These are phyloP conservation scores for Leucoraja erinaceus DNA, from an alignment of 2,113 vertebrate species.

Conservation along the genomic window DNA sequence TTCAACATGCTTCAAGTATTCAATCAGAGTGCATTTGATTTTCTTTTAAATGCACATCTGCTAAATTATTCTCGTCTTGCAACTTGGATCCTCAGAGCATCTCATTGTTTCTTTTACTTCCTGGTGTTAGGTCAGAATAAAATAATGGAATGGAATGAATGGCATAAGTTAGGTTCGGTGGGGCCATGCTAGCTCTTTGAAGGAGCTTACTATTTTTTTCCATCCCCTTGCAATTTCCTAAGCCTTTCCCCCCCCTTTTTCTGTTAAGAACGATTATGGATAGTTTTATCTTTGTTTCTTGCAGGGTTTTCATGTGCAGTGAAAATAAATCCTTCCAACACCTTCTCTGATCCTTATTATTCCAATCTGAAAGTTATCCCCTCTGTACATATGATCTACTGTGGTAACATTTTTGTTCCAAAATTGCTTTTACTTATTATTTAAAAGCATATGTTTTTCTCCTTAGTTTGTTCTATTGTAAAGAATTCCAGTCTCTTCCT, in stretches of 20 bases:
- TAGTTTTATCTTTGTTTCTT: background rate
- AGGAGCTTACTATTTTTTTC: background rate
- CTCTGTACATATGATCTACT: background rate
- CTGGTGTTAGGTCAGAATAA: background rate
- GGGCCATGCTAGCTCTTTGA: background rate
- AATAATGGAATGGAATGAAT: background rate
- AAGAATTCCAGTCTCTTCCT: background rate
- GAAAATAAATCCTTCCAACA: background rate
- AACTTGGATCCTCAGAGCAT: background rate
- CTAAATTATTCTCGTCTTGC: background rate
- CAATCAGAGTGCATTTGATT: background rate
- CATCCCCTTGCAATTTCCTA: background rate
- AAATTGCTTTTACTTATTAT: background rate
- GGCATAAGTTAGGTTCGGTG: background rate
- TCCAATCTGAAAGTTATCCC: background rate
- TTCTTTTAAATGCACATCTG: background rate
- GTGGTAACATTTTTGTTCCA: background rate
- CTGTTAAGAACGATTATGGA: background rate
- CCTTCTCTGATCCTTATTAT: background rate
- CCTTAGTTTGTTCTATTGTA: background rate
- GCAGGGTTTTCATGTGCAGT: background rate
- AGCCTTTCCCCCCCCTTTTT: background rate
- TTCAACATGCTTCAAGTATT: background rate
- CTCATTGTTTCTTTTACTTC: background rate
- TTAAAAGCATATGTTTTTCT: background rate